Conservation (phyloP, 2,113 vertebrate species). For the Sorex fumeus region DNA sequence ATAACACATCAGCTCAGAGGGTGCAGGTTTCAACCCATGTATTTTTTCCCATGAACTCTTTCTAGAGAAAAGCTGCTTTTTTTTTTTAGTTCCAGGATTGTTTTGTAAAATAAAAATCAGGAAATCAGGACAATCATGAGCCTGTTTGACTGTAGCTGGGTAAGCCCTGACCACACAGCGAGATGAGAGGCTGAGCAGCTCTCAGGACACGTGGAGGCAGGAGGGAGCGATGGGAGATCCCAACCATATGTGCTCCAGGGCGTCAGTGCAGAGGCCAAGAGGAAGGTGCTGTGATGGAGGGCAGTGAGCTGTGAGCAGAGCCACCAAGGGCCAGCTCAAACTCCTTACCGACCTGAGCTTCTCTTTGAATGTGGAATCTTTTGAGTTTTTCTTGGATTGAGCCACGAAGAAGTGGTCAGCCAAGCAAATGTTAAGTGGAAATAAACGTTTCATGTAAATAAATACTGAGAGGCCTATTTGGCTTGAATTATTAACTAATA, state of each 20-base stretch:
- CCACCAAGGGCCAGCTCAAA: too few species aligned
- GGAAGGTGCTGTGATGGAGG: fast-evolving
- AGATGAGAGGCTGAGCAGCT: neutral
- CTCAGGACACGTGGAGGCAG: neutral
- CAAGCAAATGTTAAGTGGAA: constrained; percentile 8
- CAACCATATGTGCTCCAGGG: fast-evolving
- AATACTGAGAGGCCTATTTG: neutral
- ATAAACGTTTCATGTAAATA: neutral
- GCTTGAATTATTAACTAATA: constrained; percentile 4
- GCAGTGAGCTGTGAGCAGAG: neutral
- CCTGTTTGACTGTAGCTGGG: neutral
- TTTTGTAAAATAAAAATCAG: constrained; percentile 60
- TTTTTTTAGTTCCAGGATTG: constrained; percentile 34
- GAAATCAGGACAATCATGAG: constrained; percentile 12
- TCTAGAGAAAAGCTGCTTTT: constrained; percentile 26
- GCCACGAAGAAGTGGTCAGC: constrained; percentile 17
- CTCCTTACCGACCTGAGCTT: neutral
- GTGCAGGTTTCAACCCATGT: neutral
- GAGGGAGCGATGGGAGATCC: neutral
- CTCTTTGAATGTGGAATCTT: neutral
- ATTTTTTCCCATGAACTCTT: constrained; percentile 13
- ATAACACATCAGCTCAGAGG: neutral
- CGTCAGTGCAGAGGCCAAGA: neutral
- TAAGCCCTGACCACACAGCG: constrained; percentile 24
- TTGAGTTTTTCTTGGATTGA: constrained; percentile 1